Base-by-base conservation (phyloP, 2,113 vertebrate genomes). In the Grus americana region DNA sequence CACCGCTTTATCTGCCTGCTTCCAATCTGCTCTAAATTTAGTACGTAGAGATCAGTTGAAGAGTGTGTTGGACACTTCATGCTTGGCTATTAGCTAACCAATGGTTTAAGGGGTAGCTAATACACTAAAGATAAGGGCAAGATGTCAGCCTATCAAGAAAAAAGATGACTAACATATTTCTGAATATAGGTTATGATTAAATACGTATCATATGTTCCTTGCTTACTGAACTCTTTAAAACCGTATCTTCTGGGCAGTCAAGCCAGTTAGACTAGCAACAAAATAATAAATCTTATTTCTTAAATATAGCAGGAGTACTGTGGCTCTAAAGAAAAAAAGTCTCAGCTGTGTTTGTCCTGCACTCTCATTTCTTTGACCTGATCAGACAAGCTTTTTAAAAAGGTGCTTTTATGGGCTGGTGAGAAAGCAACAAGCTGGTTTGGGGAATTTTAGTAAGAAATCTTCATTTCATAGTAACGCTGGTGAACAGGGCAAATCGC, bases 21-120 rank as follows among this genome's bases (percentile, higher is more conserved):
- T 58, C 55, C 79, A 94, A 55, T 27, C 55, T 23, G 44, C 85
- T 96, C 99, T 98, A 98, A 98, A 98, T 97, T 99, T 99, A 99
- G 98, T 78, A 75, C 36, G 27, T 10, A 86, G 97, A 80, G 89
- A 97, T 98, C 98, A 98, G 88, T 86, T 96, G 81, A 82, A 76
- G 98, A 97, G 98, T 98, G 98, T 98, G 98, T 96, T 93, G 96
- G 84, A 93, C 72, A 96, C 97, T 97, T 97, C 96, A 95, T 96
- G 90, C 89, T 68, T 79, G 47, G 93, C 95, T 96, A 61, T 95
- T 92, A 88, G 95, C 94, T 97, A 93, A 52, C 97, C 87, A 75
- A 90, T 92, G 93, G 79, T 86, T 95, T 94, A 34, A 89, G 85
- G 49, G 79, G 40, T 94, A 97, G 89, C 94, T 96, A 97, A 96